Percentiles rank a stretch among this genome's conserved stretches.
Evolutionary conservation across 2,888 invertebrate genomes (phyloP).

Genomic region (Artemia sp.): DNA sequence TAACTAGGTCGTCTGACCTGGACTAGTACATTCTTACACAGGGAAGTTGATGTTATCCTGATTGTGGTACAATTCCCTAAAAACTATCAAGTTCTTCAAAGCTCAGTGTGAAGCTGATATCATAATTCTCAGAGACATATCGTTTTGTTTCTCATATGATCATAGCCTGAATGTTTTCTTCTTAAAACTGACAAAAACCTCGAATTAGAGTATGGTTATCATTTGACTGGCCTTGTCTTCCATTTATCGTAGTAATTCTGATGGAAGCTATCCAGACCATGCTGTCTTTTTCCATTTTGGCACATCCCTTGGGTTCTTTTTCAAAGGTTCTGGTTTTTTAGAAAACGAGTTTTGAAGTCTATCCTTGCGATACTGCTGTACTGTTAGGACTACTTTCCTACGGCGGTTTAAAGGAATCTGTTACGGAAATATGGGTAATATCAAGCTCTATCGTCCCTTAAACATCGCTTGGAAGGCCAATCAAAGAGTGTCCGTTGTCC

Average conservation of each 20-base stretch:
- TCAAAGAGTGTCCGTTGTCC: background rate
- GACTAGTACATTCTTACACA: background rate
- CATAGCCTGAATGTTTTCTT: background rate
- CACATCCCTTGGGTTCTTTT: background rate
- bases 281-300: background rate
- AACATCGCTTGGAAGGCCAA: background rate
- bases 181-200: background rate
- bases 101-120: constrained; percentile 1
- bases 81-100: background rate
- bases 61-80: background rate
- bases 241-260: background rate
- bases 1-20: background rate
- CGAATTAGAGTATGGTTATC: background rate
- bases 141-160: background rate
- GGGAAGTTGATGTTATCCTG: background rate
- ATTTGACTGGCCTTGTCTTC: background rate
- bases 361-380: too few relatives aligned
- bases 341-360: too few relatives aligned
- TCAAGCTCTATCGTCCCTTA: constrained; percentile 10
- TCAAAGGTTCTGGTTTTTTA: too few relatives aligned
- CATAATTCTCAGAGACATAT: background rate
- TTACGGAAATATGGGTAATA: background rate
- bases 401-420: background rate
- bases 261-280: background rate
- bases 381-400: too few relatives aligned